A percentile compares a stretch with the other conserved stretches of the same genome.
Conservation (phyloP, 2,797 vertebrate species). For the Todus mexicanus region DNA sequence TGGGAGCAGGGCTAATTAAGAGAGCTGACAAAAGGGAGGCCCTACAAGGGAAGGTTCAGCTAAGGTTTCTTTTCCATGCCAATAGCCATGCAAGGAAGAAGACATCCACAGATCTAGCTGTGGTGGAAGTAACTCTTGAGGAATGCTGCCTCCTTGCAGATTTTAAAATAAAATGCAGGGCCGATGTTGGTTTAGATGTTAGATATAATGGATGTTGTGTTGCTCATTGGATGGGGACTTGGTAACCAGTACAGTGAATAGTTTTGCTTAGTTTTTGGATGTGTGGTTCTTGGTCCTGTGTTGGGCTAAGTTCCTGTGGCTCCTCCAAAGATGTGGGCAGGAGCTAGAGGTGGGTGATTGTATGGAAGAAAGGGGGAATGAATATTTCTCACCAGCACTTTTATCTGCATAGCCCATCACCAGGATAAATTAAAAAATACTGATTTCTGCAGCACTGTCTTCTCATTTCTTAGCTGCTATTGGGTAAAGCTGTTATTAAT, state of each 20-base stretch:
- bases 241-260: background rate
- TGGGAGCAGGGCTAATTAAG: background rate
- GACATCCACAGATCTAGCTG: background rate
- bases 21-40: background rate
- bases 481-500: slow-evolving; percentile 57
- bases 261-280: background rate
- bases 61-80: background rate
- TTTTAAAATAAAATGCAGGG: background rate
- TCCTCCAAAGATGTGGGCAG: background rate
- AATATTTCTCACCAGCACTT: background rate
- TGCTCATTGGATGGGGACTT: background rate
- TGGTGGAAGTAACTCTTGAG: background rate
- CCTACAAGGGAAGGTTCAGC: background rate
- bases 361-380: background rate
- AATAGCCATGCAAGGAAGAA: background rate
- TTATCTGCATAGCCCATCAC: background rate
- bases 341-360: background rate
- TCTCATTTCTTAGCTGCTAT: background rate
- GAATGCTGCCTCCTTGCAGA: background rate
- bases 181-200: background rate
- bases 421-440: background rate
- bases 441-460: background rate
- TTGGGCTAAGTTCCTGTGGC: background rate
- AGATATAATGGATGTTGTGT: background rate
- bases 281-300: background rate